Evolutionary conservation across 1,140 invertebrate genomes (phyloP).

Genomic region (Hetaerina americana): DNA sequence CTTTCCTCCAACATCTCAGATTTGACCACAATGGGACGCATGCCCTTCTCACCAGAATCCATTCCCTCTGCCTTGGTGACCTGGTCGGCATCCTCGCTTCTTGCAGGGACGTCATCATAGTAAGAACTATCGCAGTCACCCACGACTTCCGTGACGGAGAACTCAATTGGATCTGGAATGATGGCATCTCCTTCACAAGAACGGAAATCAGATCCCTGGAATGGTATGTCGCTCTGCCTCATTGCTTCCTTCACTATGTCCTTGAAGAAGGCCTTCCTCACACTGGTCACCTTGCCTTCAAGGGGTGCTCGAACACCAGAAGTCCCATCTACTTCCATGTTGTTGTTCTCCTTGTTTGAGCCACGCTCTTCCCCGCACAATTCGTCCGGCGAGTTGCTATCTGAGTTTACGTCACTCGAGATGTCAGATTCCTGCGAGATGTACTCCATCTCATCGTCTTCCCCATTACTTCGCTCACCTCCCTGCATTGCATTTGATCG

Average conservation of each 20-base stretch:
- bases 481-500: not conserved
- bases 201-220: not conserved
- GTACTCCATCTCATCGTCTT: not conserved
- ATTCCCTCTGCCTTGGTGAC: not conserved
- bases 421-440: not conserved
- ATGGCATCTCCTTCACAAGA: not conserved
- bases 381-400: not conserved
- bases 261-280: not conserved
- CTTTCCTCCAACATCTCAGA: not conserved
- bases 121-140: not conserved
- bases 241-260: conserved; percentile 5
- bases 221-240: conserved; percentile 5
- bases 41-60: not conserved
- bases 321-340: not conserved
- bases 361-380: not conserved
- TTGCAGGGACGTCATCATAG: not conserved
- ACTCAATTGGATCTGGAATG: not conserved
- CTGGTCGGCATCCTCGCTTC: not conserved
- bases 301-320: not conserved
- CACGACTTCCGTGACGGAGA: not conserved
- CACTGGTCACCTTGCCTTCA: not conserved
- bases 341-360: not conserved
- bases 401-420: not conserved
- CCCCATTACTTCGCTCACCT: too few relatives aligned
- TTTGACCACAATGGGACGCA: not conserved